Conservation (phyloP, 35 echinoderm and acorn worm species). For the Hemicentrotus pulcherrimus region DNA sequence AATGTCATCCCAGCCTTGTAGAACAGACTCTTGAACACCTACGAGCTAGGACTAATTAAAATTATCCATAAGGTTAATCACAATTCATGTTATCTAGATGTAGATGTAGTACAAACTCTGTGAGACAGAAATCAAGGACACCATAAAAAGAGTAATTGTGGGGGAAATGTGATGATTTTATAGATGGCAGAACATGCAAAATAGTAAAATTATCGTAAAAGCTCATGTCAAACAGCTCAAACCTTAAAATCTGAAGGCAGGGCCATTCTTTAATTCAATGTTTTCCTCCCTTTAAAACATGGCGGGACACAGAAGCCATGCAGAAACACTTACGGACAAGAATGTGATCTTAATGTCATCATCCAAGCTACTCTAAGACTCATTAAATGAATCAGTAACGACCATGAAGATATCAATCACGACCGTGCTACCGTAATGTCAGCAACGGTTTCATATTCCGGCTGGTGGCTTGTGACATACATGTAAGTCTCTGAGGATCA, state of each 20-base stretch:
- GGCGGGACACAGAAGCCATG: not conserved
- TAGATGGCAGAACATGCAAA: too few relatives aligned
- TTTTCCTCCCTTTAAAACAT: not conserved
- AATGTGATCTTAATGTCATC: slow-evolving; percentile 18
- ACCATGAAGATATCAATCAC: not conserved
- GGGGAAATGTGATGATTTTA: too few relatives aligned
- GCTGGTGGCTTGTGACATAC: not conserved
- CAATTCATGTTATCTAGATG: not conserved
- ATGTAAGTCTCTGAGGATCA: not conserved
- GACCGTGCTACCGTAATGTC: not conserved
- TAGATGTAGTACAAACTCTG: too few relatives aligned
- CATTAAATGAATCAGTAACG: slow-evolving; percentile 4
- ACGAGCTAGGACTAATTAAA: not conserved
- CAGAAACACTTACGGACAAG: not conserved
- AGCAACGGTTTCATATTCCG: not conserved
- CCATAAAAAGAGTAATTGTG: too few relatives aligned
- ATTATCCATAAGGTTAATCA: not conserved
- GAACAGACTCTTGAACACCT: not conserved
- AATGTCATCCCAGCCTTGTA: not conserved
- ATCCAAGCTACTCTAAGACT: not conserved
- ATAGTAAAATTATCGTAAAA: too few relatives aligned
- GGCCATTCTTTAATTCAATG: too few relatives aligned
- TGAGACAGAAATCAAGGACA: too few relatives aligned
- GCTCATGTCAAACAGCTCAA: too few relatives aligned
- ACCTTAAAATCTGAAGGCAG: too few relatives aligned